Percentiles rank a stretch among this genome's conserved stretches.
These are phyloP conservation scores for Cariama cristata DNA, from an alignment of 2,113 vertebrate species.

Conservation along the genomic window DNA sequence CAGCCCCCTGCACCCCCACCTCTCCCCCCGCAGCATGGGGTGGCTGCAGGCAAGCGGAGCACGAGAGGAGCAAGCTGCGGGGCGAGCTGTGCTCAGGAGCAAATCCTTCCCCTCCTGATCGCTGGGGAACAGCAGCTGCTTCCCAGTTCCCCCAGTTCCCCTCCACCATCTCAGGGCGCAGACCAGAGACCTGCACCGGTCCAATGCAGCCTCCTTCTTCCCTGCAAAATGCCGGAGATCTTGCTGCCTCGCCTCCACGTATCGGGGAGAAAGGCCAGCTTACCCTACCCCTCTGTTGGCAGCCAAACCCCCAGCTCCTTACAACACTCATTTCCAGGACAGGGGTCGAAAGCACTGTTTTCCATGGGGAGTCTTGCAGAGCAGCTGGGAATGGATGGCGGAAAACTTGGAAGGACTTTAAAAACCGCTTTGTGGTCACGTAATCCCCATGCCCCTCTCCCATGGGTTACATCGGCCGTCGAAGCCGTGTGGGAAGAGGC, in stretches of 20 bases:
- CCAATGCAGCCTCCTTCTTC: neutral
- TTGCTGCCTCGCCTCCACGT: fast-evolving
- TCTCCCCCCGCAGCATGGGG: neutral
- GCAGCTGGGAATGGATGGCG: constrained; percentile 30
- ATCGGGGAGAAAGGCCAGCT: neutral
- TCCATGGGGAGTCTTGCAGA: neutral
- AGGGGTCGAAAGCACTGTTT: neutral
- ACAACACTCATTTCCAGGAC: neutral
- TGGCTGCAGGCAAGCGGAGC: neutral
- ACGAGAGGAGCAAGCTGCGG: neutral
- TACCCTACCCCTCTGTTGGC: constrained; percentile 12
- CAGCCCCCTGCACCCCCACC: fast-evolving
- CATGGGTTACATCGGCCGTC: neutral
- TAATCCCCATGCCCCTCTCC: neutral
- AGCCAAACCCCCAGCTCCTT: neutral
- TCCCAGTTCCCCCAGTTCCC: neutral
- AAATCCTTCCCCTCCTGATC: neutral
- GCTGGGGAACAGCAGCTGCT: neutral
- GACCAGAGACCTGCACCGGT: neutral
- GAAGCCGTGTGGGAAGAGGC: neutral
- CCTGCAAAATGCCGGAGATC: fast-evolving
- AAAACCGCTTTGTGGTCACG: neutral
- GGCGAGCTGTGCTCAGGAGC: fast-evolving
- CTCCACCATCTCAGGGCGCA: fast-evolving
- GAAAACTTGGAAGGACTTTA: neutral